A percentile compares a stretch with the other conserved stretches of the same genome.
Conservation (phyloP, 2,113 vertebrate genomes). For the Hucho hucho region DNA sequence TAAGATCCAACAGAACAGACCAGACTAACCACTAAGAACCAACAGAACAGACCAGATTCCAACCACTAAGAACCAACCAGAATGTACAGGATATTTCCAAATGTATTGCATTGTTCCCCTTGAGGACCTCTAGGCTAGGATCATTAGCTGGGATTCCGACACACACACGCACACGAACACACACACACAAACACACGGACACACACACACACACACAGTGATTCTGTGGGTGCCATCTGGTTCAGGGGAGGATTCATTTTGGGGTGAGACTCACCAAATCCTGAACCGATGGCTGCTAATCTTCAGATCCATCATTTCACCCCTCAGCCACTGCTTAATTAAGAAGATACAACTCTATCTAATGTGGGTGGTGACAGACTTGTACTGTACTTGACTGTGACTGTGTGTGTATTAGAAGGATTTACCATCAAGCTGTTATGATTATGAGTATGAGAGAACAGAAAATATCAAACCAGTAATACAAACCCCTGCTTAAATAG, state of each 20-base stretch:
- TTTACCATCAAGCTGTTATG: too few species aligned
- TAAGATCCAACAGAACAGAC: too few species aligned
- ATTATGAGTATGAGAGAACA: too few species aligned
- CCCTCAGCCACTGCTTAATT: not conserved
- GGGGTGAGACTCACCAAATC: conserved; percentile 51
- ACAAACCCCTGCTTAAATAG: too few species aligned
- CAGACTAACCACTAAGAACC: too few species aligned
- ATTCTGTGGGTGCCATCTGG: conserved; percentile 68
- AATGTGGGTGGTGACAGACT: conserved; percentile 9
- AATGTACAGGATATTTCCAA: not conserved
- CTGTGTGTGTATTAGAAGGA: not conserved
- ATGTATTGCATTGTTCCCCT: not conserved
- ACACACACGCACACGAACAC: conserved; percentile 24
- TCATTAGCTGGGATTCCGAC: conserved; percentile 68
- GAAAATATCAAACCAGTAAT: too few species aligned
- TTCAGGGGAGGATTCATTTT: conserved; percentile 63
- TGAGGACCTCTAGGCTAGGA: conserved; percentile 16
- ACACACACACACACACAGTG: not conserved
- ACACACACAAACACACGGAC: too few species aligned
- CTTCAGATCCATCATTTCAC: conserved; percentile 37
- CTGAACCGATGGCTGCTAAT: conserved; percentile 50
- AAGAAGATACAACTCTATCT: conserved; percentile 13
- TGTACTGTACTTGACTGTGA: not conserved
- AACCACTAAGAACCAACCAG: too few species aligned
- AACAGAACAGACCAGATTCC: too few species aligned